phyloP scores from a whole-genome alignment of 2,113 vertebrate genomes.

The Malurus elegans region DNA sequence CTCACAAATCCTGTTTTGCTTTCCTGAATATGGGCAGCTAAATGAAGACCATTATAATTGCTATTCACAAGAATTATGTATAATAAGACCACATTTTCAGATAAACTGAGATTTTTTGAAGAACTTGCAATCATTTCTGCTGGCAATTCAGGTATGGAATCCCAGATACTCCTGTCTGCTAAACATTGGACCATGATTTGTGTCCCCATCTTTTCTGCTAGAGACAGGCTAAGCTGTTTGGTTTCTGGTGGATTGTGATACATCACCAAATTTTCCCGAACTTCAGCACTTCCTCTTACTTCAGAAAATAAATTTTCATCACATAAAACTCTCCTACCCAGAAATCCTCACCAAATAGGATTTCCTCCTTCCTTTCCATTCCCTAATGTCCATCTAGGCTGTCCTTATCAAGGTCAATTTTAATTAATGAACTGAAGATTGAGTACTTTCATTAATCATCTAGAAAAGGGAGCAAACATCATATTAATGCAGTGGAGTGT shows the following conservation, averaged over 20 bases:
- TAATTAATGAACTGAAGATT: neutral
- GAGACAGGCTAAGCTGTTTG: neutral
- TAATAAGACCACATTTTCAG: neutral
- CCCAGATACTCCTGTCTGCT: neutral
- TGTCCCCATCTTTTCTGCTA: neutral
- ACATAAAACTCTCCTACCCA: neutral
- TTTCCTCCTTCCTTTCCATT: neutral
- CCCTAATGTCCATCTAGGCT: neutral
- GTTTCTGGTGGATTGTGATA: neutral
- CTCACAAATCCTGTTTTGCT: neutral
- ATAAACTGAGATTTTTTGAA: neutral
- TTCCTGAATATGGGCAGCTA: neutral
- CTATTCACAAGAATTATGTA: neutral
- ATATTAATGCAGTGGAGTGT: neutral
- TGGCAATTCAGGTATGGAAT: neutral
- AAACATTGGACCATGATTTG: neutral
- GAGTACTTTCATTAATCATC: neutral
- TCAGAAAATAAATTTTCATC: neutral
- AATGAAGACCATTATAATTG: neutral
- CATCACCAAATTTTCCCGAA: neutral
- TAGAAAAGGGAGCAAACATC: neutral
- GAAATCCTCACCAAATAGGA: neutral
- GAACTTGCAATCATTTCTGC: neutral
- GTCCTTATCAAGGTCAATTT: neutral
- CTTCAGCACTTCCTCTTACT: neutral